A percentile compares a stretch with the other conserved stretches of the same genome.
Conservation (phyloP, 2,888 invertebrate genomes). For the Cabera pusaria region DNA sequence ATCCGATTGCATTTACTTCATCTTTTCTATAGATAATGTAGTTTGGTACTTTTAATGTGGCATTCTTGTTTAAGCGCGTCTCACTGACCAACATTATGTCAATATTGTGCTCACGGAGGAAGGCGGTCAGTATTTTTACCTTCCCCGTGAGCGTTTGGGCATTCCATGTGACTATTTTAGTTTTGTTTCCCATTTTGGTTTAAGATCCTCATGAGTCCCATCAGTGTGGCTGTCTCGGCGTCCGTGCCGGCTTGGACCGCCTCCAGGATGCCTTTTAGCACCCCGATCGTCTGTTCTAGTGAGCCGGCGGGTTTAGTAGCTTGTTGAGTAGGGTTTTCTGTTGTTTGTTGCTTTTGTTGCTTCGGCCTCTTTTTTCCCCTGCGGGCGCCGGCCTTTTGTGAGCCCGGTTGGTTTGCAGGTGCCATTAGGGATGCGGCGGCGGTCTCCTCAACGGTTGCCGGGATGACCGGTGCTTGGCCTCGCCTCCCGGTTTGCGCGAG, state of each 20-base stretch:
- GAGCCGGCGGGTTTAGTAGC: neutral
- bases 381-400: neutral
- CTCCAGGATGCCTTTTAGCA: slow-evolving; percentile 8
- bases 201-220: slow-evolving; percentile 7
- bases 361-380: neutral
- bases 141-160: slow-evolving; percentile 13
- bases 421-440: neutral
- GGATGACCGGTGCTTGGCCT: no score
- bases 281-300: slow-evolving; percentile 1
- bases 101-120: slow-evolving; percentile 7
- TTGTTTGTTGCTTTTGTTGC: neutral
- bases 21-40: slow-evolving; percentile 10
- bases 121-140: slow-evolving; percentile 8
- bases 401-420: neutral
- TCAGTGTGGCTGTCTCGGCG: slow-evolving; percentile 7
- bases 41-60: neutral
- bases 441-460: no score
- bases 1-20: neutral
- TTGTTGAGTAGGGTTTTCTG: no score
- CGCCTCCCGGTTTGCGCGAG: slow-evolving; percentile 7
- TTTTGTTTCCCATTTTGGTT: slow-evolving; percentile 1
- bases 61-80: neutral
- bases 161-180: slow-evolving; percentile 8
- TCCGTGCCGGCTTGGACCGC: slow-evolving; percentile 4
- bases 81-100: slow-evolving; percentile 8